Evolutionary conservation across 1,140 invertebrate species (phyloP).

Genomic region (Drosophila pallidifrons): DNA sequence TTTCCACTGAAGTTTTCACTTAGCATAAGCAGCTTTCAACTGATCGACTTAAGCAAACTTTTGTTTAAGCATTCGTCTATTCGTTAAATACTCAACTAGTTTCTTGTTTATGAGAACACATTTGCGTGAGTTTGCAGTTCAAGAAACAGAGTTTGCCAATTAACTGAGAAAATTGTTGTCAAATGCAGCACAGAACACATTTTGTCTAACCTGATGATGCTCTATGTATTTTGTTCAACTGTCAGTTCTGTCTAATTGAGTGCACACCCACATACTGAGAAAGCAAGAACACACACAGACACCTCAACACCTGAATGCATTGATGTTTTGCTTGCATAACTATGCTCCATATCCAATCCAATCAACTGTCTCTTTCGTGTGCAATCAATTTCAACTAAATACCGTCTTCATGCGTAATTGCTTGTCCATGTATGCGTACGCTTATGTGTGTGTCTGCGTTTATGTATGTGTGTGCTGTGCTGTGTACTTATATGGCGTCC

Average conservation of each 20-base stretch:
- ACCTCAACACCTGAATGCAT: conserved; percentile 65
- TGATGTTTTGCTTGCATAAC: conserved; percentile 37
- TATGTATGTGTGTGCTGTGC: neutral
- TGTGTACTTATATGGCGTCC: conserved; percentile 58
- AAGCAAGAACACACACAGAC: conserved; percentile 41
- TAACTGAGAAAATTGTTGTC: conserved; percentile 41
- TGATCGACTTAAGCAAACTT: neutral
- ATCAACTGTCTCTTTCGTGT: conserved; percentile 55
- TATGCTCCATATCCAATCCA: conserved; percentile 35
- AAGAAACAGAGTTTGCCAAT: conserved; percentile 48
- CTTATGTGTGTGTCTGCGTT: conserved; percentile 7
- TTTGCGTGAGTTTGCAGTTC: neutral
- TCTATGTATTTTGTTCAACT: conserved; percentile 46
- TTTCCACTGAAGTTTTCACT: too few relatives aligned
- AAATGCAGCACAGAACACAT: conserved; percentile 42
- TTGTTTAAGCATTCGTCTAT: neutral
- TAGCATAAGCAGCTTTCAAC: neutral
- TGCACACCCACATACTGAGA: conserved; percentile 33
- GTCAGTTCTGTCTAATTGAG: conserved; percentile 62
- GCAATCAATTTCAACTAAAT: conserved; percentile 77
- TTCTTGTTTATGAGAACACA: neutral
- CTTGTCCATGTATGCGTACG: conserved; percentile 38
- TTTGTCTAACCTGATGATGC: conserved; percentile 40
- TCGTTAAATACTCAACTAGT: too few relatives aligned
- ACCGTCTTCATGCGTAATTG: conserved; percentile 75